Conservation (phyloP, 2,113 vertebrate species). For the Pteropus alecto region DNA sequence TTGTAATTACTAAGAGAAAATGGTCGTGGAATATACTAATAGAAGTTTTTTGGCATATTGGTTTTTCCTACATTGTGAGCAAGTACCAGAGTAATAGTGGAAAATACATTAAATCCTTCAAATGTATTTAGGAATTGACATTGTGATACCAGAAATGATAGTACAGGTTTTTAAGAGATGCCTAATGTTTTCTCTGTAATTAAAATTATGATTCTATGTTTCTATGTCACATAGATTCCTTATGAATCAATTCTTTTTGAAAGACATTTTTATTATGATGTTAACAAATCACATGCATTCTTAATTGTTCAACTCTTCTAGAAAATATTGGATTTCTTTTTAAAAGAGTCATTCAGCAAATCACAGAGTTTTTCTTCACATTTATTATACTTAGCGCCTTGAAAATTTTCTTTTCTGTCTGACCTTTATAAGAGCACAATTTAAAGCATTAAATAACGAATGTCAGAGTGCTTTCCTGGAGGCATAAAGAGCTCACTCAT, state of each 20-base stretch:
- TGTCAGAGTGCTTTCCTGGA: conserved; percentile 68
- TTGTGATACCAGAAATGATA: neutral
- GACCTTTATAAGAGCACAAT: conserved; percentile 81
- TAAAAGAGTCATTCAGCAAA: conserved; percentile 62
- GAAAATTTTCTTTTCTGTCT: conserved; percentile 65
- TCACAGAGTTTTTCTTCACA: conserved; percentile 51
- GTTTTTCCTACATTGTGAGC: neutral
- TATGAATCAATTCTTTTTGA: neutral
- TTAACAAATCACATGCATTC: neutral
- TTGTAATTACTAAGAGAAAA: neutral
- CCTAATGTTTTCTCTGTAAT: neutral
- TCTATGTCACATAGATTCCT: neutral
- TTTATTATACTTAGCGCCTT: conserved; percentile 61
- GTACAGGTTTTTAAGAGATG: neutral
- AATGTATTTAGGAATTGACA: neutral
- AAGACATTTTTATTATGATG: neutral
- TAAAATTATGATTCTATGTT: neutral
- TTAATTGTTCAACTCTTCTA: neutral
- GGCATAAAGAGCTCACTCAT: conserved; percentile 62
- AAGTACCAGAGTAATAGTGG: neutral
- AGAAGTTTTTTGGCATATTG: neutral
- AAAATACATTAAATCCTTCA: neutral
- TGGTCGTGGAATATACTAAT: neutral
- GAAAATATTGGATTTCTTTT: conserved; percentile 61
- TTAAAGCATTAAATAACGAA: conserved; percentile 76